Base-by-base conservation (phyloP, 2,888 invertebrate species). In the Drosophila rellima region DNA sequence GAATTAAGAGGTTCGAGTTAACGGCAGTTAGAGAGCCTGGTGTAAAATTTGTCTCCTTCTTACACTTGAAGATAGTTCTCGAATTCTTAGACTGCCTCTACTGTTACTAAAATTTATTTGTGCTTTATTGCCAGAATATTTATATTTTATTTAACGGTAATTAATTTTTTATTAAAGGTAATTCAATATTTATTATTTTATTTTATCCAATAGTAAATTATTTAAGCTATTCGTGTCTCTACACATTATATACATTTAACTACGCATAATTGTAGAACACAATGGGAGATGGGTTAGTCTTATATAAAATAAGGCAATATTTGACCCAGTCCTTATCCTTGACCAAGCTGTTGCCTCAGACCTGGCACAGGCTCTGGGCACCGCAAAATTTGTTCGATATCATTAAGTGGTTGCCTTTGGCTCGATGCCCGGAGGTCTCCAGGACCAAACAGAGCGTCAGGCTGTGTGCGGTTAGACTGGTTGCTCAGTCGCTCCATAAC, bases 321-420 rank as follows among this genome's bases (percentile, higher is more conserved):
- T 66, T 74, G 63, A 65, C 52, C 66, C 57, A 55, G 74, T 64
- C 66, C 65, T 44, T 71, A 70, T 57, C 55, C 60, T 50, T 73
- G 65, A 57, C 75, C 73, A 61, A 56, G 63, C 63, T 63, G 63
- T 56, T 56, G 56, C 48, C 47, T 11, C 17, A 45, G 40, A 66
- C 52, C 44, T 51, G 48, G 48, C 50, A 44, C 48, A 26, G 40
- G 31, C 33, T 44, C 39, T 35, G 70, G 44, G 52, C 48, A 62
- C 71, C 68, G 44, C 68, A 61, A 39, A 60, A 64, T 66, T 67
- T 70, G 65, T 40, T 65, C 50, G 61, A 77, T 73, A 73, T 88
- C 77, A 82, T 79, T 85, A 74, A 74, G 71, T 70, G 80, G 70
- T 51, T 44, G 74, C 7, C 60, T 39, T 48, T 42, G 55, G 55